Evolutionary conservation across 2,797 vertebrate species (phyloP).

Genomic region (Myotis myotis): DNA sequence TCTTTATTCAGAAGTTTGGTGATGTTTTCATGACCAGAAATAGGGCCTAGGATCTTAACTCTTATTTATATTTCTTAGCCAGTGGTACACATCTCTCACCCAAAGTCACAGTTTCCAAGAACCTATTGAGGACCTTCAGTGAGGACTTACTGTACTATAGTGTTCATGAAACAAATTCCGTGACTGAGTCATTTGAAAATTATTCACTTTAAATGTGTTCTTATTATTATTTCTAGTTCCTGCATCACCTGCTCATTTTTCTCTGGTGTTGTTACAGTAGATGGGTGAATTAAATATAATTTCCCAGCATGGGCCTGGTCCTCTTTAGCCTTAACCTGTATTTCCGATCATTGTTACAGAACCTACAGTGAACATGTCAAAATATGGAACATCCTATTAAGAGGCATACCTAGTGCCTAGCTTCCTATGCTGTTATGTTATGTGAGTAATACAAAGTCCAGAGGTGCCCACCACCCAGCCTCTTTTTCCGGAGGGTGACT

Average conservation of each 20-base stretch:
- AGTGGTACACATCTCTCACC: background rate
- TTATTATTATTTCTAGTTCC: conserved; percentile 11
- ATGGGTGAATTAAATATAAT: background rate
- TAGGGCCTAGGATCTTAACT: background rate
- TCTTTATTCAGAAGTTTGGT: background rate
- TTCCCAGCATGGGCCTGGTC: background rate
- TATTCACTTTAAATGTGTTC: background rate
- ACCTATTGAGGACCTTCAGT: background rate
- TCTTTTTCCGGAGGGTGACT: conserved; percentile 60
- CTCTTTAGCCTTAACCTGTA: background rate
- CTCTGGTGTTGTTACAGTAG: conserved; percentile 1
- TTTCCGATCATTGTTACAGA: conserved; percentile 6
- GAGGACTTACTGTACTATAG: background rate
- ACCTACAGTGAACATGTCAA: conserved; percentile 12
- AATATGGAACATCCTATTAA: conserved; percentile 50
- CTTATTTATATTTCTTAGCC: background rate
- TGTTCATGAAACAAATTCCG: conserved; percentile 26
- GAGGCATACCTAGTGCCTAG: background rate
- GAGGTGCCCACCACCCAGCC: conserved; percentile 64
- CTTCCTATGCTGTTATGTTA: conserved; percentile 44
- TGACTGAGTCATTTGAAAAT: background rate
- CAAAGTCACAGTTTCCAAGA: background rate
- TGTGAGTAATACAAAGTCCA: conserved; percentile 60
- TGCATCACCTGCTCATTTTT: background rate
- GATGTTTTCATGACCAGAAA: background rate